phyloP scores from a whole-genome alignment of 2,113 vertebrate species.

The Podiceps cristatus region DNA sequence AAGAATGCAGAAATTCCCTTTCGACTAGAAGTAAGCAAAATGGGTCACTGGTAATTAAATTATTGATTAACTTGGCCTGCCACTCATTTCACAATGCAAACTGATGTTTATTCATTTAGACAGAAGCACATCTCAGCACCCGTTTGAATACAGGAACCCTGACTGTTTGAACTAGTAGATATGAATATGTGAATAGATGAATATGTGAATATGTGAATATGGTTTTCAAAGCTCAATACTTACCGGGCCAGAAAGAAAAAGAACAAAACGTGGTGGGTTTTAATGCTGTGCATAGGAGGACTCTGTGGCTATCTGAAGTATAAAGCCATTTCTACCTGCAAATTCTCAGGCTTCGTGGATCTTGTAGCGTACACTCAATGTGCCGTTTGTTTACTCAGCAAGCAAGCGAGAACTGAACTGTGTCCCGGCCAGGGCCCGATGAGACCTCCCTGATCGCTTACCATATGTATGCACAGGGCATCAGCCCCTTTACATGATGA shows the following conservation, averaged over 20 bases:
- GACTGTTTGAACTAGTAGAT: neutral
- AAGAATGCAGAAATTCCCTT: slow-evolving; percentile 57
- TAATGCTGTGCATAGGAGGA: neutral
- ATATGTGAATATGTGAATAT: neutral
- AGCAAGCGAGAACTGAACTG: neutral
- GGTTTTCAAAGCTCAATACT: neutral
- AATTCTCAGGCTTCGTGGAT: neutral
- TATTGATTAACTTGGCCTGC: slow-evolving; percentile 39
- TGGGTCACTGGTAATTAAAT: slow-evolving; percentile 50
- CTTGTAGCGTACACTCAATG: neutral
- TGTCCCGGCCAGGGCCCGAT: too few relatives aligned
- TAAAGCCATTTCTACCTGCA: neutral
- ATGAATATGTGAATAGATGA: too few relatives aligned
- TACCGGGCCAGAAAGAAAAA: neutral
- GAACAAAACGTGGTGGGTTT: neutral
- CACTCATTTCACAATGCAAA: neutral
- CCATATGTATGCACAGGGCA: neutral
- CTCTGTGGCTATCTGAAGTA: neutral
- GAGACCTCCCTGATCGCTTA: neutral
- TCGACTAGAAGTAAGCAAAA: slow-evolving; percentile 58
- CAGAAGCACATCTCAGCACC: neutral
- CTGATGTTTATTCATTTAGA: neutral
- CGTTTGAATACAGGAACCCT: neutral
- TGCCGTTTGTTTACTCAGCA: neutral
- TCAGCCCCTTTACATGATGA: neutral